Evolutionary conservation across 1,140 invertebrate species (phyloP).

Genomic region (Heliconius hewitsoni): DNA sequence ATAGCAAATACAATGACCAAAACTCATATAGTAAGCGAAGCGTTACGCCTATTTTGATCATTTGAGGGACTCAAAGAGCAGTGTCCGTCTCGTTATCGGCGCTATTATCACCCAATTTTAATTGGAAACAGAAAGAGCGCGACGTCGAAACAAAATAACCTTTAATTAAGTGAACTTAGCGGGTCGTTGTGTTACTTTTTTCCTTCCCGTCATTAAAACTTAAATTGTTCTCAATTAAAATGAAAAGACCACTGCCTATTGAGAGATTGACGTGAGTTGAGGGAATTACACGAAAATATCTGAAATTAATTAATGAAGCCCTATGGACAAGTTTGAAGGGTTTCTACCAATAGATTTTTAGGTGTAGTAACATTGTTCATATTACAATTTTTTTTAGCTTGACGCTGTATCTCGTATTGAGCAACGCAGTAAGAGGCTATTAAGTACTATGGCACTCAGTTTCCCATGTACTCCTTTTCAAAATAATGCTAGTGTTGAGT

Average conservation of each 20-base stretch:
- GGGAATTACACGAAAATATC: not conserved
- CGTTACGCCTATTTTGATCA: not conserved
- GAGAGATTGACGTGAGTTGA: not conserved
- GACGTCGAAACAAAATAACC: not conserved
- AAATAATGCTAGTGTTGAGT: no score
- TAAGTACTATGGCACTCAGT: no score
- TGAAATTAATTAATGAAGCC: not conserved
- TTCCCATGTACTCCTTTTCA: no score
- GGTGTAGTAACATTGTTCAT: not conserved
- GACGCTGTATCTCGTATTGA: no score
- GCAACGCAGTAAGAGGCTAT: no score
- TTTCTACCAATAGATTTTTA: not conserved
- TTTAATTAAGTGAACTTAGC: conserved; percentile 3
- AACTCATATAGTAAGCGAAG: not conserved
- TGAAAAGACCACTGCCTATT: not conserved
- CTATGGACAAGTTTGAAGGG: not conserved
- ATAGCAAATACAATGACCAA: not conserved
- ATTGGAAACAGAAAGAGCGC: conserved; percentile 2
- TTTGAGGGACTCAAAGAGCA: not conserved
- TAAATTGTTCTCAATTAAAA: conserved; percentile 14
- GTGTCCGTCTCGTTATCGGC: not conserved
- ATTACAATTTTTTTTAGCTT: no score
- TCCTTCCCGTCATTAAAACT: conserved; percentile 5
- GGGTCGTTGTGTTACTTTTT: not conserved
- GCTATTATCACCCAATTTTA: conserved; percentile 11